A percentile compares a stretch with the other conserved stretches of the same genome.
Conservation (phyloP, 2,113 vertebrate genomes). For the Typhlomys cinereus region DNA sequence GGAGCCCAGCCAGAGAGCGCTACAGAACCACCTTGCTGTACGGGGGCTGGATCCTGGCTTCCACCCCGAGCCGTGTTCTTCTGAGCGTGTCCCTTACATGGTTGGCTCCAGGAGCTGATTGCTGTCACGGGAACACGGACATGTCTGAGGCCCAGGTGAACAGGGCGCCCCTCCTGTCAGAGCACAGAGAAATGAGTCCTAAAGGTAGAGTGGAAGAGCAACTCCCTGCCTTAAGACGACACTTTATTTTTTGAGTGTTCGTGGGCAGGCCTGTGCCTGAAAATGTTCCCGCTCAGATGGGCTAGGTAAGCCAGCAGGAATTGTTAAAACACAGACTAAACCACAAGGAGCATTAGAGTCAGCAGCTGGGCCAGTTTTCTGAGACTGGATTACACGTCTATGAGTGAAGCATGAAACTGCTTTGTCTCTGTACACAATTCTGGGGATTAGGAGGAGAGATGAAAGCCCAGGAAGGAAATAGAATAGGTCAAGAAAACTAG, state of each 20-base stretch:
- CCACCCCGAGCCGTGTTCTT: constrained; percentile 88
- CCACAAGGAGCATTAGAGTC: not conserved
- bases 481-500: too few species aligned
- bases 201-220: not conserved
- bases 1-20: not conserved
- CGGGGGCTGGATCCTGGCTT: constrained; percentile 90
- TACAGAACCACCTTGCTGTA: constrained; percentile 84
- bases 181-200: rapidly evolving
- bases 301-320: not conserved
- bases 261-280: not conserved
- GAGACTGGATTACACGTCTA: not conserved
- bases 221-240: not conserved
- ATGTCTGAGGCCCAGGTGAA: constrained; percentile 89
- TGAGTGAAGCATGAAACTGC: not conserved
- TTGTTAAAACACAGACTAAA: not conserved
- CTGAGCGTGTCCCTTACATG: constrained; percentile 89
- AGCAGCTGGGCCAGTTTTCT: not conserved
- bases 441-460: not conserved
- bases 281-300: not conserved
- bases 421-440: not conserved
- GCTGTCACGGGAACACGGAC: constrained; percentile 90
- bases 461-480: too few species aligned
- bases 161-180: constrained; percentile 88
- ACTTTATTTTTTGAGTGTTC: not conserved
- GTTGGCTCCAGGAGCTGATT: constrained; percentile 88